Base-by-base conservation (phyloP, 2,888 invertebrate genomes). In the Eubasilissa splendida region DNA sequence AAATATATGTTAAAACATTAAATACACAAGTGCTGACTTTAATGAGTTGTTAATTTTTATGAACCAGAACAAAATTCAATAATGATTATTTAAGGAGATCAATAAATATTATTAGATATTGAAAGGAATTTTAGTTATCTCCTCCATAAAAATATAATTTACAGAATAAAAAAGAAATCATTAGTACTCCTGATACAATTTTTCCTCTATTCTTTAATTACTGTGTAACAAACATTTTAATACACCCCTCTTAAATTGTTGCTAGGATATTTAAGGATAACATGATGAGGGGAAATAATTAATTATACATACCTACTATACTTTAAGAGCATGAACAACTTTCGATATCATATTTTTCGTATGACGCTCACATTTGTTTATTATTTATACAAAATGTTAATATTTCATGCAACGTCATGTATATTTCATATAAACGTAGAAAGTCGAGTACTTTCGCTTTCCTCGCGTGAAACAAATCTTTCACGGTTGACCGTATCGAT, bases 211-310 rank as follows among this genome's bases (percentile, higher is more conserved):
- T 63, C 60, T 63, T 63, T 63, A 31, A 31, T 63, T 31, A 63
- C 33, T 63, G 22, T 63, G 60, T 31, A 63, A 63, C 60, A 33
- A 66, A 22, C 22, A 22, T 66, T 66, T 68, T n/a, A 42, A 11
- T 73, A 56, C 65, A 54, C 76, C 76, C 65, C 53, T 76, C 65
- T 52, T 76, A 54, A 65, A 76, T 76, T 76, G 76, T 76, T 76
- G 76, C 76, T 76, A 76, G 63, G 76, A 11, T 73, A 73, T 73
- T 73, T 58, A 31, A 73, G 9, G 52, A 70, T 14, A 70, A 22
- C 70, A 70, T 53, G 22, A 73, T 42, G 22, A 42, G 56, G 56
- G 42, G 54, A 58, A 31, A 31, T 56, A 73, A 56, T 70, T 52
- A 53, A 33, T 63, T 31, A 52, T 11, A n/a, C 11, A 73, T 73